Conservation (phyloP, 2,888 invertebrate species). For the Drosophila stalkeri region DNA sequence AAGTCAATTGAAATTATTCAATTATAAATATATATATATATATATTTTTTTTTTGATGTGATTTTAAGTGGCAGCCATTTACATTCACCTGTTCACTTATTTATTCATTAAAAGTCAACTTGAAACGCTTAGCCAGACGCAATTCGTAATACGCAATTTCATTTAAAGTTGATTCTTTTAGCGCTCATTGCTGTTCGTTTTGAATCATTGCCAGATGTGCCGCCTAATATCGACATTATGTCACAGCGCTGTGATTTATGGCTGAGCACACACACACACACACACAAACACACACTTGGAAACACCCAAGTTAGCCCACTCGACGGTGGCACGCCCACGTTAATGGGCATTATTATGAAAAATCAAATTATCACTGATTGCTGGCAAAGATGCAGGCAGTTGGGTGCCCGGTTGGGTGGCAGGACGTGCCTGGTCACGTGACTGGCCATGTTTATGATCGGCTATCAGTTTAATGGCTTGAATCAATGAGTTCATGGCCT, state of each 20-base stretch:
- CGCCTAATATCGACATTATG: constrained; percentile 69
- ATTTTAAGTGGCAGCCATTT: constrained; percentile 19
- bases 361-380: constrained; percentile 76
- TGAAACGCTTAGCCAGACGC: constrained; percentile 25
- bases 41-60: too few species aligned
- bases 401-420: constrained; percentile 1
- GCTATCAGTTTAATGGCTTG: constrained; percentile 65
- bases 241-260: constrained; percentile 69
- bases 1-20: background rate
- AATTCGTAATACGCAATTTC: constrained; percentile 17
- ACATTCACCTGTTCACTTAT: constrained; percentile 18
- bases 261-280: constrained; percentile 31
- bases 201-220: constrained; percentile 60
- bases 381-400: constrained; percentile 15
- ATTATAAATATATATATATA: too few species aligned
- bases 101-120: constrained; percentile 38
- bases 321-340: constrained; percentile 24
- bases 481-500: constrained; percentile 45
- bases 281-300: background rate
- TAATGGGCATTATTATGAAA: constrained; percentile 60
- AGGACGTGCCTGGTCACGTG: constrained; percentile 55
- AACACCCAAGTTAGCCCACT: background rate
- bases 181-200: constrained; percentile 12
- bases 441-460: constrained; percentile 60
- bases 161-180: constrained; percentile 49